Conservation (phyloP, 2,797 vertebrate genomes). For the Pseudochirops cupreus region DNA sequence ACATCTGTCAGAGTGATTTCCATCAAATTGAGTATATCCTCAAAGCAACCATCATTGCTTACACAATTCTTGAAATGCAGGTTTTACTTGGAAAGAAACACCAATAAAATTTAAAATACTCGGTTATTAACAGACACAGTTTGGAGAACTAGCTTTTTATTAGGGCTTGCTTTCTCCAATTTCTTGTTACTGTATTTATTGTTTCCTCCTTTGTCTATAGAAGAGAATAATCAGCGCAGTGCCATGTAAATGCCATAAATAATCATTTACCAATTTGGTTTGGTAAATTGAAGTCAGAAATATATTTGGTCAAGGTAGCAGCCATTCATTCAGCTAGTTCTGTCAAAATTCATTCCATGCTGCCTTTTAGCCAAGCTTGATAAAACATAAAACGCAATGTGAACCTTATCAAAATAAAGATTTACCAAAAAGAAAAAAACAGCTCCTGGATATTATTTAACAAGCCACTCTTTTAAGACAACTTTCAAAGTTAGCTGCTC, state of each 20-base stretch:
- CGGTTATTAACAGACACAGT: constrained; percentile 27
- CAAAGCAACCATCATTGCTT: constrained; percentile 71
- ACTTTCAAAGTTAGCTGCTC: not conserved
- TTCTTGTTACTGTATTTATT: constrained; percentile 50
- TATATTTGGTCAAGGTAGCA: not conserved
- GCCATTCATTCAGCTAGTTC: not conserved
- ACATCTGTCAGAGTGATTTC: constrained; percentile 82
- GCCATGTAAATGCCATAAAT: too few species aligned
- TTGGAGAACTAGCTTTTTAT: constrained; percentile 3
- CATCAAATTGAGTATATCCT: constrained; percentile 82
- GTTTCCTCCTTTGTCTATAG: constrained; percentile 45
- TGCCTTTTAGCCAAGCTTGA: not conserved
- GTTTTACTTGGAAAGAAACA: constrained; percentile 71
- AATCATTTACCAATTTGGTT: not conserved
- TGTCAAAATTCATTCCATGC: not conserved
- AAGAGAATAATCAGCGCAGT: constrained; percentile 7
- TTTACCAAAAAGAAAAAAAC: fast-evolving
- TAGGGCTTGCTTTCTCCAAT: not conserved
- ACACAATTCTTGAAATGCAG: constrained; percentile 77
- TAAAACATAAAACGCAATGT: not conserved
- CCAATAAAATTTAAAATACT: constrained; percentile 67
- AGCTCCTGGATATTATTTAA: fast-evolving
- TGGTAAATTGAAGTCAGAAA: not conserved
- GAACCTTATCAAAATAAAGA: fast-evolving
- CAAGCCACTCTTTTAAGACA: not conserved